These are phyloP conservation scores for Drosophila diplacantha DNA, from an alignment of 2,888 invertebrate species.

Conservation along the genomic window DNA sequence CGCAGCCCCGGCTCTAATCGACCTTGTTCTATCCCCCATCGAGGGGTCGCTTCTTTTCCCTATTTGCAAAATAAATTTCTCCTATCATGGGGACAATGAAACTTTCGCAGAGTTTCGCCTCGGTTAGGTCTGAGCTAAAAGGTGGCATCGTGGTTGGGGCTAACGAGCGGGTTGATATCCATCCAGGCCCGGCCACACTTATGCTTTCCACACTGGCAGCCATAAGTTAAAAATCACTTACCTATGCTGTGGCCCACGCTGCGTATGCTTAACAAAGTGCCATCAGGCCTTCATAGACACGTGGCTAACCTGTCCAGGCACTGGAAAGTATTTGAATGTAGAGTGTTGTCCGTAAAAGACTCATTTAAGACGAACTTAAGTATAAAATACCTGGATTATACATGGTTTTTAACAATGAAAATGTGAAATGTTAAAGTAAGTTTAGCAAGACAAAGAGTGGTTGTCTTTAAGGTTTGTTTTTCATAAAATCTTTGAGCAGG, in stretches of 20 bases:
- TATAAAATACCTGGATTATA: no score
- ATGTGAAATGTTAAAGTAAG: no score
- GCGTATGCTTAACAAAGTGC: constrained; percentile 26
- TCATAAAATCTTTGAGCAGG: no score
- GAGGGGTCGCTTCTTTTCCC: not conserved
- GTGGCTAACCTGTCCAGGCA: constrained; percentile 4
- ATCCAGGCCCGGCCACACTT: constrained; percentile 7
- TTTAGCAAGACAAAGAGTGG: no score
- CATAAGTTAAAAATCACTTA: constrained; percentile 60
- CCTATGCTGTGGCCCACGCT: constrained; percentile 28
- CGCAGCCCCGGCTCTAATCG: constrained; percentile 41
- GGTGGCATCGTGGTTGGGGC: not conserved
- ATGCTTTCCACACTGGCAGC: constrained; percentile 33
- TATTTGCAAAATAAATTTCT: constrained; percentile 31
- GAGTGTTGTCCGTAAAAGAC: not conserved
- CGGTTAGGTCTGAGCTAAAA: not conserved
- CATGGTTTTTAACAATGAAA: no score
- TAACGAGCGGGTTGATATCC: constrained; percentile 8
- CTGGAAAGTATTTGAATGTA: not conserved
- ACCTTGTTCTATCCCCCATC: constrained; percentile 40
- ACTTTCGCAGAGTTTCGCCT: constrained; percentile 9
- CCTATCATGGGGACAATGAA: constrained; percentile 27
- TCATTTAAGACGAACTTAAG: no score
- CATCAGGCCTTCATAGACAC: constrained; percentile 16
- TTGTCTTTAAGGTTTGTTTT: no score